Evolutionary conservation across 2,113 vertebrate genomes (phyloP).

Genomic region (Trichomycterus rosablanca): DNA sequence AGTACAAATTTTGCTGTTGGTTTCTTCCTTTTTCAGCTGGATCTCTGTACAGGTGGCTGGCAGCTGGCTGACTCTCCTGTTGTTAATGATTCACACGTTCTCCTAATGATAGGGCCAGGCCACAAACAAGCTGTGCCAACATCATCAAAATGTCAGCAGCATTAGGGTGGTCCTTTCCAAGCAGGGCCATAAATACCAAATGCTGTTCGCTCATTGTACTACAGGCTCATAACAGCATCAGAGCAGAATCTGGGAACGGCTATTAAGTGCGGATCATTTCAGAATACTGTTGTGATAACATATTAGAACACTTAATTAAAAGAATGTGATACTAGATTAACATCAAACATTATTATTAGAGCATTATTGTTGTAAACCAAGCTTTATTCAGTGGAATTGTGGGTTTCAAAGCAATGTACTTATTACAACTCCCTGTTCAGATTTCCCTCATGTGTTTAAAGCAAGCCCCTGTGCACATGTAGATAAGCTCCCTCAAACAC

Average conservation of each 20-base stretch:
- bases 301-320: too few relatives aligned
- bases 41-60: slow-evolving; percentile 62
- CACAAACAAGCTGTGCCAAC: slow-evolving; percentile 34
- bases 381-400: too few relatives aligned
- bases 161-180: not conserved
- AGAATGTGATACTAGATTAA: too few relatives aligned
- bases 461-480: not conserved
- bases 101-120: slow-evolving; percentile 23
- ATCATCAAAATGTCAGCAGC: slow-evolving; percentile 31
- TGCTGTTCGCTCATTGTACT: slow-evolving; percentile 8
- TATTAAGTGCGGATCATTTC: not conserved
- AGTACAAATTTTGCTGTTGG: slow-evolving; percentile 24
- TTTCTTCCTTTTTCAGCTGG: slow-evolving; percentile 36
- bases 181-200: slow-evolving; percentile 16
- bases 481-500: slow-evolving; percentile 1
- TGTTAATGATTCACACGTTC: slow-evolving; percentile 31
- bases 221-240: not conserved
- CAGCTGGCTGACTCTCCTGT: slow-evolving; percentile 49
- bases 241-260: not conserved
- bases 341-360: too few relatives aligned
- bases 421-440: too few relatives aligned
- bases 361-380: too few relatives aligned
- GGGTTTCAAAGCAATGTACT: too few relatives aligned
- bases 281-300: too few relatives aligned
- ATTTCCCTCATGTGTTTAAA: too few relatives aligned